phyloP scores from a whole-genome alignment of 2,888 invertebrate species.

The Papilio protenor region DNA sequence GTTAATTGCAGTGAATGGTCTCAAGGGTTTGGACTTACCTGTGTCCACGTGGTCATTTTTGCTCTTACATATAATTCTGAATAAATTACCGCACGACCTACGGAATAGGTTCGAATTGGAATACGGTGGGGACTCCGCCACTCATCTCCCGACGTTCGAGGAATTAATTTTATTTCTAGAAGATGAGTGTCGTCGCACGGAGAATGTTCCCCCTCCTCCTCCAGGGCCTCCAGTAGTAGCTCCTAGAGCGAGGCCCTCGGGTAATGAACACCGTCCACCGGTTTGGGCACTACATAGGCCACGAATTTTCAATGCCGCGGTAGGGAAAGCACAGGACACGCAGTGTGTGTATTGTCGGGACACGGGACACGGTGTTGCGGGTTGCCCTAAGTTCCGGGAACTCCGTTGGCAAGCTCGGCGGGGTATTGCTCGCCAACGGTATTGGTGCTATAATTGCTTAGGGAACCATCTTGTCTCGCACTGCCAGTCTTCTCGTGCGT shows the following conservation, averaged over 20 bases:
- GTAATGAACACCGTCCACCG: not conserved
- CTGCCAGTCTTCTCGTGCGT: not conserved
- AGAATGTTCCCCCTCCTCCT: too few species aligned
- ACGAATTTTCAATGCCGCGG: not conserved
- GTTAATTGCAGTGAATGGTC: too few species aligned
- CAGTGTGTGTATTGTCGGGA: not conserved
- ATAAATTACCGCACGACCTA: constrained; percentile 27
- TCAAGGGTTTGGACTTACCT: too few species aligned
- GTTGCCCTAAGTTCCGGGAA: not conserved
- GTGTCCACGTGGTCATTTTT: too few species aligned
- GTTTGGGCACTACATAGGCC: not conserved
- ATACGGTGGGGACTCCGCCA: not conserved
- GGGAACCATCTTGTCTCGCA: constrained; percentile 20
- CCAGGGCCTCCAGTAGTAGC: not conserved
- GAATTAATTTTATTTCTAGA: too few species aligned
- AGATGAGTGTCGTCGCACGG: too few species aligned
- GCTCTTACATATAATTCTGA: constrained; percentile 28
- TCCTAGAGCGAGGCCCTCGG: not conserved
- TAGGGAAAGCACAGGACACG: not conserved
- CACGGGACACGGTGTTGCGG: not conserved
- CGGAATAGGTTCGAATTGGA: constrained; percentile 25
- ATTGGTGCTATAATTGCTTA: constrained; percentile 4
- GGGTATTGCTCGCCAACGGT: constrained; percentile 12
- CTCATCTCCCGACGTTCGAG: too few species aligned
- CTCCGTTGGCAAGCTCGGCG: constrained; percentile 33